Conservation (phyloP, 2,888 invertebrate genomes). For the Drosophila longiperda region DNA sequence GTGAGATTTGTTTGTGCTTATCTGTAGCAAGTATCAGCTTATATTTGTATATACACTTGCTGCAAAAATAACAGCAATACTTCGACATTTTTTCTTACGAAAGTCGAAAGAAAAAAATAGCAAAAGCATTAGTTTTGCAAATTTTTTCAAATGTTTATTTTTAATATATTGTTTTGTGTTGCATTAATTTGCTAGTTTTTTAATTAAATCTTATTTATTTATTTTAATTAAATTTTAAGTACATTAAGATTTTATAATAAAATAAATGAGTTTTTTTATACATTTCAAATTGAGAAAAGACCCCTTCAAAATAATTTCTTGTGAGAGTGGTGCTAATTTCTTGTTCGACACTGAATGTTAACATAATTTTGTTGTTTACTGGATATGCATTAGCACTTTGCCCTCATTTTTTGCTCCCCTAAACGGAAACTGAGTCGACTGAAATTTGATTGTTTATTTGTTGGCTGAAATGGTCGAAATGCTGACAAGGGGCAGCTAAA, state of each 20-base stretch:
- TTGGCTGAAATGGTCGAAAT: slow-evolving; percentile 13
- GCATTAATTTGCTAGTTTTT: neutral
- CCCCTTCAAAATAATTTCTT: neutral
- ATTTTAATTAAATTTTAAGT: neutral
- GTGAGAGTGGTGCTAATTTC: neutral
- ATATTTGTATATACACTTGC: slow-evolving; percentile 7
- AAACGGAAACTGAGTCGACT: slow-evolving; percentile 8
- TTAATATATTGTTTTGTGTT: neutral
- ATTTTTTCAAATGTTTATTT: neutral
- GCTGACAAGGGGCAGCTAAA: slow-evolving; percentile 2
- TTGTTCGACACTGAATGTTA: neutral
- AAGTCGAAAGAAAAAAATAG: neutral
- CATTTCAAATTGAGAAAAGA: neutral
- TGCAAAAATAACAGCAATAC: neutral
- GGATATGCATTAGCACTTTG: slow-evolving; percentile 57
- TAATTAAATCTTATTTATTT: neutral
- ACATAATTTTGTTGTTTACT: slow-evolving; percentile 6
- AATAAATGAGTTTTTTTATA: neutral
- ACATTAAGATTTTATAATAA: too few species aligned
- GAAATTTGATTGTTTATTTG: slow-evolving; percentile 8
- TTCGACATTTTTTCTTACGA: neutral
- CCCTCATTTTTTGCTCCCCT: neutral
- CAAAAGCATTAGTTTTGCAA: neutral
- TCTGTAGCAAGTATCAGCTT: slow-evolving; percentile 22
- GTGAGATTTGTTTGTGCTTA: slow-evolving; percentile 35